Conservation (phyloP, 2,113 vertebrate species). For the Gambusia holbrooki region DNA sequence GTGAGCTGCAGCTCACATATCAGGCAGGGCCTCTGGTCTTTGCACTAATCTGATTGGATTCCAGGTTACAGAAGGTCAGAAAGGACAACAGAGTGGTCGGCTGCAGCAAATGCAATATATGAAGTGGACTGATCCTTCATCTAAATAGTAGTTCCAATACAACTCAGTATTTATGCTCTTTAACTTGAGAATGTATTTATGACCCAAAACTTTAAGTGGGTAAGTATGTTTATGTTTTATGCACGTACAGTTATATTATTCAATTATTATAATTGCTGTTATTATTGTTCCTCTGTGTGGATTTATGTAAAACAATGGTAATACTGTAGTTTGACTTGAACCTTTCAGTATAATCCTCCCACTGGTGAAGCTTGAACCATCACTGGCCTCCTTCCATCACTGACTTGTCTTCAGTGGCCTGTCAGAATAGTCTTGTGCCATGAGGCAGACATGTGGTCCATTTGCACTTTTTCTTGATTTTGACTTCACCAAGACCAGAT, state of each 20-base stretch:
- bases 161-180: neutral
- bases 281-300: neutral
- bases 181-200: too few species aligned
- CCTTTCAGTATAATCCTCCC: constrained; percentile 1
- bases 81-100: constrained; percentile 31
- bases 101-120: neutral
- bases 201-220: too few species aligned
- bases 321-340: neutral
- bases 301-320: neutral
- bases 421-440: constrained; percentile 15
- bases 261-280: neutral
- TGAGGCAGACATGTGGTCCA: constrained; percentile 34
- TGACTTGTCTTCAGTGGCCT: constrained; percentile 4
- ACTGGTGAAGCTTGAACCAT: neutral
- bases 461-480: constrained; percentile 38
- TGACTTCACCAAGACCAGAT: constrained; percentile 4
- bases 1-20: constrained; percentile 53
- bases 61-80: constrained; percentile 59
- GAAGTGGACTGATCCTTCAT: neutral
- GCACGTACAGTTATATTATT: neutral
- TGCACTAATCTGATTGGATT: constrained; percentile 65
- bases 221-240: too few species aligned
- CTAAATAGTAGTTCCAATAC: neutral
- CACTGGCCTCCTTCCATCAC: constrained; percentile 9
- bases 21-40: constrained; percentile 28